Conservation (phyloP, 2,797 vertebrate species). For the Sebastes nivosus region DNA sequence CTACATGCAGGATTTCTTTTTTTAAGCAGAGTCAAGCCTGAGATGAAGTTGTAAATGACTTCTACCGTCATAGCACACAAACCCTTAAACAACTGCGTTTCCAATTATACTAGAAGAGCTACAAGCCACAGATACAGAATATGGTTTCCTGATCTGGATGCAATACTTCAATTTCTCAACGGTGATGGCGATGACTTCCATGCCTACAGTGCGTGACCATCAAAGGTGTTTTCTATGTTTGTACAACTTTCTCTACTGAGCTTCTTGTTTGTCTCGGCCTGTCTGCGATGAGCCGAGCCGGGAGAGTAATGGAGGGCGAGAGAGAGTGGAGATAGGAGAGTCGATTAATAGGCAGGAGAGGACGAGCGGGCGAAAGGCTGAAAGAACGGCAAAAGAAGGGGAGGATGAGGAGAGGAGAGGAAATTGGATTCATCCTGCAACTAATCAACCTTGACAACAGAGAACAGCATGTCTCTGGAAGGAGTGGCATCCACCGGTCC, state of each 20-base stretch:
- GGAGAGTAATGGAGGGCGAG: not conserved
- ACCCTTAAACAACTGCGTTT: not conserved
- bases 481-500: constrained; percentile 34
- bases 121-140: not conserved
- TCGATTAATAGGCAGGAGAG: not conserved
- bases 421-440: constrained; percentile 50
- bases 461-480: constrained; percentile 31
- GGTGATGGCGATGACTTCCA: not conserved
- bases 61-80: not conserved
- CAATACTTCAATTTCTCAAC: not conserved
- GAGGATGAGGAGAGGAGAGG: constrained; percentile 3
- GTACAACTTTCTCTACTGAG: not conserved
- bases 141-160: not conserved
- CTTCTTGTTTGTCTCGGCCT: not conserved
- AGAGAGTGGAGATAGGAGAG: not conserved
- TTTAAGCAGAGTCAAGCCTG: not conserved
- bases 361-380: not conserved
- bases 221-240: not conserved
- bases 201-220: not conserved
- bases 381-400: not conserved
- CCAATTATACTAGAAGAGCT: not conserved
- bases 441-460: constrained; percentile 65
- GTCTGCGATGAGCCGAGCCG: not conserved
- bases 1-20: not conserved
- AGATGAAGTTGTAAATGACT: not conserved